Base-by-base conservation (phyloP, 2,888 invertebrate species). In the Metallyticus violacea region DNA sequence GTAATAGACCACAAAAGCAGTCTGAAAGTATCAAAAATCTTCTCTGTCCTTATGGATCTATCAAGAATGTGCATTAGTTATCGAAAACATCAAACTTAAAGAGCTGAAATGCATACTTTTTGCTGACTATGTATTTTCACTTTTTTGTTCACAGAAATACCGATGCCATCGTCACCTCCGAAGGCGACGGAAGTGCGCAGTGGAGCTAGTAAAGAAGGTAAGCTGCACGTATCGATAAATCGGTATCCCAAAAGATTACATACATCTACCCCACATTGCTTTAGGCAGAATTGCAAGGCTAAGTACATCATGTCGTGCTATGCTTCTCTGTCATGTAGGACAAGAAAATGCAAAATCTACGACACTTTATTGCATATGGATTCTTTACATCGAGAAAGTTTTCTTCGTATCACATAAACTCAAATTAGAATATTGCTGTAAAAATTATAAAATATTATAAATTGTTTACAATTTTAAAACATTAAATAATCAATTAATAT, bases 141-240 rank as follows among this genome's bases (percentile, higher is more conserved):
- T 79, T 85, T 89, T 89, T 91, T 90, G 88, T 94, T 94, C 40
- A 89, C 94, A 97, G 97, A 97, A 94, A 97, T 97, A 91, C 97
- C 97, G 86, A 95, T 97, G 94, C 97, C 97, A 87, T 97, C 97
- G 88, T 95, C 96, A 87, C 96, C 97, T 88, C 96, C 97, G 88
- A 95, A 96, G 93, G 95, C 97, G 88, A 96, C 96, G 86, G 96
- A 96, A 93, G 96, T 96, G 94, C 95, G 95, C 91, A 96, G 95
- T 92, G 95, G 93, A 90, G 93, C 95, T 82, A 95, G 95, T 77
- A 96, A 95, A 94, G 96, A 96, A 93, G 95, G 96, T 96, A 85
- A 88, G 88, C 83, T 27, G 27, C 40, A 62, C 22, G 40, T 62
- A 62, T 62, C 40, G 40, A 62, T 62, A 62, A 62, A 62, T 62